Evolutionary conservation across 2,113 vertebrate genomes (phyloP).

Genomic region (Alligator mississippiensis): DNA sequence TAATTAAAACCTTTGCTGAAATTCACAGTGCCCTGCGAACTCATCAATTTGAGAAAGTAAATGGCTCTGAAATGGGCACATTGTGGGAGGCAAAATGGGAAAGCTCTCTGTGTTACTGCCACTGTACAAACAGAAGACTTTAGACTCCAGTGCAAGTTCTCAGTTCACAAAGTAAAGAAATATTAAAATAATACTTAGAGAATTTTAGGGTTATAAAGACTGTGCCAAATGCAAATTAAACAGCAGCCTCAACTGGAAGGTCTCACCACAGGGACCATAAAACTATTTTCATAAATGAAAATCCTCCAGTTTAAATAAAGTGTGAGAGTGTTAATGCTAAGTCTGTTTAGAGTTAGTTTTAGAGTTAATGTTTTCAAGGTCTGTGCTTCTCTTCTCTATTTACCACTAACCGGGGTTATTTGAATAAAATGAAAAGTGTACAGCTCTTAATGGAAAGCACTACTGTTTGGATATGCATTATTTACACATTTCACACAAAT

Average conservation of each 20-base stretch:
- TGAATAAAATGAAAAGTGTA: constrained; percentile 69
- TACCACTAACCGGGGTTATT: constrained; percentile 71
- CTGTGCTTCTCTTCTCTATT: constrained; percentile 67
- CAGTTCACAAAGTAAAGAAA: constrained; percentile 2
- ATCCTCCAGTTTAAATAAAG: constrained; percentile 71
- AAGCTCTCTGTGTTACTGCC: neutral
- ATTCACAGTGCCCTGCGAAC: constrained; percentile 42
- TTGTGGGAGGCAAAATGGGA: neutral
- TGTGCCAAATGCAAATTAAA: constrained; percentile 51
- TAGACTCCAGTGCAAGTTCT: neutral
- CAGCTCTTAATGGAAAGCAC: constrained; percentile 65
- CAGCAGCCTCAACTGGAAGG: constrained; percentile 53
- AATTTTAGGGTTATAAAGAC: too few relatives aligned
- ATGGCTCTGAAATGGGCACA: neutral
- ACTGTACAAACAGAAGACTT: neutral
- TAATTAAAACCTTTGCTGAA: constrained; percentile 3
- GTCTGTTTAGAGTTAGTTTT: constrained; percentile 73
- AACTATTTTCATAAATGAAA: constrained; percentile 69
- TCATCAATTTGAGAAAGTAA: constrained; percentile 25
- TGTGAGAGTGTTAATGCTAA: constrained; percentile 67
- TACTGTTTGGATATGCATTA: constrained; percentile 8
- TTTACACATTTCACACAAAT: constrained; percentile 42
- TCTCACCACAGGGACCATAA: constrained; percentile 69
- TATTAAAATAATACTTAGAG: neutral
- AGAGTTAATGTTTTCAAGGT: constrained; percentile 70